Evolutionary conservation across 2,888 invertebrate species (phyloP).

Genomic region (Synergus laeviventris): DNA sequence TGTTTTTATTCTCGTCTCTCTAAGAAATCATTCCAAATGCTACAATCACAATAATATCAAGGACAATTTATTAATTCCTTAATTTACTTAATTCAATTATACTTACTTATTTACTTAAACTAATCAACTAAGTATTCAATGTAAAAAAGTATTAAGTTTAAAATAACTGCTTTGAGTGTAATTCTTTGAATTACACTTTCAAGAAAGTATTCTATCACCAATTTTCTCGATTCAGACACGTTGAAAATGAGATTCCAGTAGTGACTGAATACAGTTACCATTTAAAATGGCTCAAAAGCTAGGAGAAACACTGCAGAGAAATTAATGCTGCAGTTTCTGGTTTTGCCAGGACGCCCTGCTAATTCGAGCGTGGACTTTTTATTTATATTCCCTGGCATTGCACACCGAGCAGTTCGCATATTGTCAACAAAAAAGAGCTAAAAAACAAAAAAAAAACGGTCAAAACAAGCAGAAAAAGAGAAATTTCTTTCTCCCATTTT

Average conservation of each 20-base stretch:
- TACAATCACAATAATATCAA: background rate
- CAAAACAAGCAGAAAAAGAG: conserved; percentile 5
- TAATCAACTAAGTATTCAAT: too few relatives aligned
- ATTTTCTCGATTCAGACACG: conserved; percentile 18
- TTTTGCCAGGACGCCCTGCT: conserved; percentile 61
- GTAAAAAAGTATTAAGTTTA: background rate
- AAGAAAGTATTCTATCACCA: conserved; percentile 16
- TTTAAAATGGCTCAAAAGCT: conserved; percentile 28
- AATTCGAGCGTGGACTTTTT: conserved; percentile 62
- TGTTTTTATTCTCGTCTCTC: background rate
- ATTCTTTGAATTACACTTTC: background rate
- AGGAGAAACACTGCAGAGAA: conserved; percentile 50
- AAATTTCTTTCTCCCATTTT: conserved; percentile 2
- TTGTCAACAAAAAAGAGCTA: conserved; percentile 18
- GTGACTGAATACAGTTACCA: conserved; percentile 18
- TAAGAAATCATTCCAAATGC: background rate
- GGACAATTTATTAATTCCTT: background rate
- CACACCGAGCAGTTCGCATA: conserved; percentile 41
- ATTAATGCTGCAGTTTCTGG: conserved; percentile 63
- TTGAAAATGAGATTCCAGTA: conserved; percentile 37
- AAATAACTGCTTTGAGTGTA: conserved; percentile 11
- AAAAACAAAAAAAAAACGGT: background rate
- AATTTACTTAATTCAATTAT: too few relatives aligned
- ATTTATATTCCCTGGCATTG: conserved; percentile 57
- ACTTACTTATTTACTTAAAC: too few relatives aligned